phyloP scores from a whole-genome alignment of 2,888 invertebrate species.

The Cybosia mesomella region DNA sequence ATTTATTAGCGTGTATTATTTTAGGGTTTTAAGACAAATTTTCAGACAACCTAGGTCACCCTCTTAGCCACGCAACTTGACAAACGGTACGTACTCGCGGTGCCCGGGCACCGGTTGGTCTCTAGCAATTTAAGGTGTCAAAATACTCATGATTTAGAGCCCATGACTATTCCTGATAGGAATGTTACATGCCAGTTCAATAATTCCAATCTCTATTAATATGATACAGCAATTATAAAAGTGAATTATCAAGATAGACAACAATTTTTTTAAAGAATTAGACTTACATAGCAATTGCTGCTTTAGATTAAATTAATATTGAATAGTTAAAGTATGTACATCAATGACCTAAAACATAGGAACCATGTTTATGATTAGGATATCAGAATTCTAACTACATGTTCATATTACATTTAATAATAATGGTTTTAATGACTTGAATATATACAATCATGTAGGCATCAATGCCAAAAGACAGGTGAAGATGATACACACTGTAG shows the following conservation, averaged over 20 bases:
- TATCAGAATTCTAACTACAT: conserved; percentile 39
- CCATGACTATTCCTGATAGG: not conserved
- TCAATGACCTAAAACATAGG: conserved; percentile 38
- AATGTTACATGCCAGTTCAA: conserved; percentile 9
- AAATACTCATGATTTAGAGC: conserved; percentile 5
- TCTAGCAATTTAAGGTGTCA: not conserved
- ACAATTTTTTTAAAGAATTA: conserved; percentile 43
- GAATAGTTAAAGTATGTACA: conserved; percentile 39
- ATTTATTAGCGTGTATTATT: conserved; percentile 6
- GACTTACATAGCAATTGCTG: conserved; percentile 33
- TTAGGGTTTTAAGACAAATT: conserved; percentile 3
- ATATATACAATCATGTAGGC: conserved; percentile 46
- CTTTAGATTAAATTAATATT: conserved; percentile 36
- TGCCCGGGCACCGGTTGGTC: no score
- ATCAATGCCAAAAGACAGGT: conserved; percentile 20
- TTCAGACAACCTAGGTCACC: conserved; percentile 1
- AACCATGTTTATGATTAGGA: conserved; percentile 37
- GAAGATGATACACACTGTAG: conserved; percentile 54
- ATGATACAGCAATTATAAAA: conserved; percentile 14
- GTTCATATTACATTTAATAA: no score
- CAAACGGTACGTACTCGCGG: no score
- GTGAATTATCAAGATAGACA: conserved; percentile 23
- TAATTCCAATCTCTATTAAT: conserved; percentile 10
- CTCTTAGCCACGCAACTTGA: no score
- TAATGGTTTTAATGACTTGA: conserved; percentile 29